Conservation (phyloP, 2,888 invertebrate species). For the Cheilosia scutellata region DNA sequence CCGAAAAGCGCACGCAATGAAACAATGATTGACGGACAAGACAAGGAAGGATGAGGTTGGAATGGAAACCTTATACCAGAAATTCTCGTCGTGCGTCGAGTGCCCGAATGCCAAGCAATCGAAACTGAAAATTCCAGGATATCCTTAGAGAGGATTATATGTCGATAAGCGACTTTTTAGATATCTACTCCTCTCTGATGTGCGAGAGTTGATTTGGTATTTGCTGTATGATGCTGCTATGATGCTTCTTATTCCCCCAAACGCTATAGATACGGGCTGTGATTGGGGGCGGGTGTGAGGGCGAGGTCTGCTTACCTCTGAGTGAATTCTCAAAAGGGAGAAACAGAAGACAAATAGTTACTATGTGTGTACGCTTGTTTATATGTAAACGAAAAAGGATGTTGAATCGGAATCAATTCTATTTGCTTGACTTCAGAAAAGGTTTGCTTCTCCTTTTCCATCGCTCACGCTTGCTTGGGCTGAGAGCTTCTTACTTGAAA, state of each 20-base stretch:
- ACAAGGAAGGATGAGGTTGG: background rate
- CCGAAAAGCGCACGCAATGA: constrained; percentile 32
- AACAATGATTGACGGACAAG: background rate
- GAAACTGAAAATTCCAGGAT: constrained; percentile 57
- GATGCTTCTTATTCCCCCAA: constrained; percentile 38
- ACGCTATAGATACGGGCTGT: background rate
- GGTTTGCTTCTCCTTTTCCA: constrained; percentile 21
- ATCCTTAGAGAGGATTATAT: constrained; percentile 60
- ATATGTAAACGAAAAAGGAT: constrained; percentile 59
- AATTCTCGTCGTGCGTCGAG: constrained; percentile 23
- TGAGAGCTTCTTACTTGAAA: background rate
- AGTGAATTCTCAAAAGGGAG: constrained; percentile 10
- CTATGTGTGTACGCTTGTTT: constrained; percentile 19
- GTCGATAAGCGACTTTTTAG: constrained; percentile 65
- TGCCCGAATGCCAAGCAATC: constrained; percentile 39
- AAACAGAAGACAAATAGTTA: constrained; percentile 48
- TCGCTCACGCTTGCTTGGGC: too few species aligned
- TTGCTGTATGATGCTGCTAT: constrained; percentile 50
- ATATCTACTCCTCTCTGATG: constrained; percentile 60
- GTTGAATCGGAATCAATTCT: constrained; percentile 71
- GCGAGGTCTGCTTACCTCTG: constrained; percentile 4
- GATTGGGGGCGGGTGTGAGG: background rate
- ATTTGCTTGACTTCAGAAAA: constrained; percentile 65
- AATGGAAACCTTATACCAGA: background rate
- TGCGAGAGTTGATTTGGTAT: constrained; percentile 62